Percentiles rank a stretch among this genome's conserved stretches.
phyloP scores from a whole-genome alignment of 2,797 vertebrate species.

The Microtus californicus region DNA sequence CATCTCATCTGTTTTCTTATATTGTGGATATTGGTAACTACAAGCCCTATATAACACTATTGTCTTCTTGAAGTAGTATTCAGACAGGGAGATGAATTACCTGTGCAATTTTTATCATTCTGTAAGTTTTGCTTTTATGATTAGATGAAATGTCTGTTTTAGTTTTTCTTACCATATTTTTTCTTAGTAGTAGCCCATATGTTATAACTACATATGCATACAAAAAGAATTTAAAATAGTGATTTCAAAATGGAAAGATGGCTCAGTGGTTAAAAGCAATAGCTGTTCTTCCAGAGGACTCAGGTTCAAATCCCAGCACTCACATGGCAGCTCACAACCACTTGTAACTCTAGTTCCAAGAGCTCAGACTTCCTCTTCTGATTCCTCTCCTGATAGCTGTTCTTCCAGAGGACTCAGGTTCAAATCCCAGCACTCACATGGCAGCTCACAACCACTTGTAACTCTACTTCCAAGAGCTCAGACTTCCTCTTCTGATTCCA shows the following conservation, averaged over 20 bases:
- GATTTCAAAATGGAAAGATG: not conserved
- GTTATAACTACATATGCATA: not conserved
- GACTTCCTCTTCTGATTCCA: not conserved
- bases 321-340: not conserved
- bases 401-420: not conserved
- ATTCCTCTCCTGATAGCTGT: not conserved
- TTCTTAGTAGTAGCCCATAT: not conserved
- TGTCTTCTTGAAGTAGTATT: not conserved
- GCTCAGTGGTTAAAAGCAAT: not conserved
- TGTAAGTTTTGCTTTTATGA: not conserved
- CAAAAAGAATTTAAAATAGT: not conserved
- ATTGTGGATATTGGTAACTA: not conserved
- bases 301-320: not conserved
- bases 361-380: not conserved
- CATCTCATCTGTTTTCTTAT: not conserved
- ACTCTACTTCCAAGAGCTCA: not conserved
- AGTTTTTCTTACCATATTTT: not conserved
- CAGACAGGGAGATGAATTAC: not conserved
- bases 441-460: not conserved
- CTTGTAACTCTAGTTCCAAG: not conserved
- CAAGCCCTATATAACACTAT: not conserved
- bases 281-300: not conserved
- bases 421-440: not conserved
- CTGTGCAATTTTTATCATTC: not conserved
- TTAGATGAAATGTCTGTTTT: not conserved